Evolutionary conservation across 2,888 invertebrate genomes (phyloP), one percentile per base, ranked within the genome.

Genomic region (Sesamia inferens): DNA sequence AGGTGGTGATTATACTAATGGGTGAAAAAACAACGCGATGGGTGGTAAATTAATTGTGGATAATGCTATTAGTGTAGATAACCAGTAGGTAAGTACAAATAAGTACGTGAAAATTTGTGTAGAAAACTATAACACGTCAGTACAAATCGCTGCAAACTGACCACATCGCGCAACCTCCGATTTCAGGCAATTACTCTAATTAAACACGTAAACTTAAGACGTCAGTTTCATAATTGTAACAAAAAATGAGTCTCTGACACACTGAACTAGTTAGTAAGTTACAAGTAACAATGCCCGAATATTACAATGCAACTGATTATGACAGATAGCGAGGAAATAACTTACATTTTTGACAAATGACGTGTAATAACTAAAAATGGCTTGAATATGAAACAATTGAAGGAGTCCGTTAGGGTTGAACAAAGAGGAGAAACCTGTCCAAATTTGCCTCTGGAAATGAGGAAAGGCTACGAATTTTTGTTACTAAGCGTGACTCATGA

Each of bases 261-360:
- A 83, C 72, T 78, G 73, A 68, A 74, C 85, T 84, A 87, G 82
- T 81, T 84, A 77, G 59, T 66, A 81, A 79, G 55, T 68, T 81
- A 81, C 86, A 85, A 83, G 55, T 69, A 82, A 82, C 86, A 85
- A 83, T 78, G 74, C 78, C 75, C 75, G 78, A 84, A 81, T 76
- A 79, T 76, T 78, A 88, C 86, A 87, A 85, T 83, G 72, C 74
- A 67, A 67, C 65, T 70, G 87, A 88, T 88, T 81, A 79, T 80
- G 85, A 83, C 73, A 82, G 85, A 83, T 81, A 76, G 71, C 72
- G 8, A 76, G 72, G 31, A 79, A 78, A 79, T 86, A 82, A 78
- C 78, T 84, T 57, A 79, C 55, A 79, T 84, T 79, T 83, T 74
- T 83, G 79, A 82, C 81, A 78, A 76, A 79, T 57, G 78, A 79